phyloP scores from a whole-genome alignment of 2,888 invertebrate genomes.

The Acanthopleura granulata region DNA sequence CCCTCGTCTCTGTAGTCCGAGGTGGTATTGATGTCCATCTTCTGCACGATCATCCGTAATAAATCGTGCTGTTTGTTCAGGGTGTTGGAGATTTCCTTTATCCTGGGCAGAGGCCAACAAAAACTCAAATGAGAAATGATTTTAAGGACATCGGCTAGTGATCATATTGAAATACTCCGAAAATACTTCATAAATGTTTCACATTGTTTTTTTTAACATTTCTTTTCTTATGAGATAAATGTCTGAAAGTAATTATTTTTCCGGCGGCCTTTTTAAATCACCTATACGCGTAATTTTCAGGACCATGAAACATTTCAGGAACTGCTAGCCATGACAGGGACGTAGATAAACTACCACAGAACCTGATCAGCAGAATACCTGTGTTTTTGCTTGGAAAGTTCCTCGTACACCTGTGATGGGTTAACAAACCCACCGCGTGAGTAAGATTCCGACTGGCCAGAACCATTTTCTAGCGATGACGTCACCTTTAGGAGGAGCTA shows the following conservation, averaged over 20 bases:
- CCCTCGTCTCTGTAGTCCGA: conserved; percentile 89
- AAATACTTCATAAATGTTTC: too few species aligned
- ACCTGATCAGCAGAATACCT: conserved; percentile 63
- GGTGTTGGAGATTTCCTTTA: conserved; percentile 78
- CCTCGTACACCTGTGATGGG: conserved; percentile 68
- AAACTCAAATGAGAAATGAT: too few species aligned
- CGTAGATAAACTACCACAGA: too few species aligned
- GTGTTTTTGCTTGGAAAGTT: conserved; percentile 81
- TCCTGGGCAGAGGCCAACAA: conserved; percentile 44
- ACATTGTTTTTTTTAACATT: too few species aligned
- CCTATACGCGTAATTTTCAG: too few species aligned
- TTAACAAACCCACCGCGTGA: conserved; percentile 23
- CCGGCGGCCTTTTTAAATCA: too few species aligned
- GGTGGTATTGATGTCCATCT: conserved; percentile 94
- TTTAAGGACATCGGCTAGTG: too few species aligned
- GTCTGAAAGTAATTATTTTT: too few species aligned
- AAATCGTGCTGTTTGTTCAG: conserved; percentile 84
- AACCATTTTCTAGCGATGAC: not conserved
- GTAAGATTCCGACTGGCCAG: not conserved
- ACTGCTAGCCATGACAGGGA: too few species aligned
- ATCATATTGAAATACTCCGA: too few species aligned
- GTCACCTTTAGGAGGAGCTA: not conserved
- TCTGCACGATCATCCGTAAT: conserved; percentile 79
- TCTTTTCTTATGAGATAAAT: too few species aligned
- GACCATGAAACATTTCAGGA: too few species aligned